Base-by-base conservation (phyloP, 2,113 vertebrate species). In the Stictonetta naevosa region DNA sequence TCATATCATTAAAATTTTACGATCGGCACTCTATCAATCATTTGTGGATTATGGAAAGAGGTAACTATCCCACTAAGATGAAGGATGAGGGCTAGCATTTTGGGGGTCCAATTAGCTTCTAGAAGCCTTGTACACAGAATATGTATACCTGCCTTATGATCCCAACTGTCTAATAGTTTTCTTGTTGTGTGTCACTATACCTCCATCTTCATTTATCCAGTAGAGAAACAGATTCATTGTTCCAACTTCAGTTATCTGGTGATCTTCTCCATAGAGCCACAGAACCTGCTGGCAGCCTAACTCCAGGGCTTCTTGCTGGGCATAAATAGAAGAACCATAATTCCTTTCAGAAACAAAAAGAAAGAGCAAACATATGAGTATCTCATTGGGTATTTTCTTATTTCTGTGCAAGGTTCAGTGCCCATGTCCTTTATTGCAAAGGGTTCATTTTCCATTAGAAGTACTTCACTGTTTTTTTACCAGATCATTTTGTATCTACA, bases 211-310 rank as follows among this genome's bases (percentile, higher is more conserved):
- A 88, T 99, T 99, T 92, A 98, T 98, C 99, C 99, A 99, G 92
- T 98, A 98, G 50, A 99, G 98, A 96, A 99, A 99, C 38, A 99
- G 92, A 94, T 99, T 99, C 99, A 99, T 99, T n/a, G 98, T 99
- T 77, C 99, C 99, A 36, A 98, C 99, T 95, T 99, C 99, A 2
- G 99, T 99, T 93, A 99, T 99, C 93, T 99, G 98, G 50, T 99
- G 97, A 48, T 99, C 98, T 5, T 98, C 98, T 46, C 99, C 99
- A 7, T 99, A 98, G 17, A 99, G 98, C 99, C 99, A 99, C 62
- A 99, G 96, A 71, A 99, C 99, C 96, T 99, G 99, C 94, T 99
- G 98, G 83, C 99, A 99, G 11, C 98, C 98, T 2, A 96, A 81
- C 13, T 98, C 97, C 78, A 91, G 5, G 3, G 99, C 99, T 97